A percentile compares a stretch with the other conserved stretches of the same genome.
These are phyloP conservation scores for Panthera leo DNA, from an alignment of 2,113 vertebrate species.

Conservation along the genomic window DNA sequence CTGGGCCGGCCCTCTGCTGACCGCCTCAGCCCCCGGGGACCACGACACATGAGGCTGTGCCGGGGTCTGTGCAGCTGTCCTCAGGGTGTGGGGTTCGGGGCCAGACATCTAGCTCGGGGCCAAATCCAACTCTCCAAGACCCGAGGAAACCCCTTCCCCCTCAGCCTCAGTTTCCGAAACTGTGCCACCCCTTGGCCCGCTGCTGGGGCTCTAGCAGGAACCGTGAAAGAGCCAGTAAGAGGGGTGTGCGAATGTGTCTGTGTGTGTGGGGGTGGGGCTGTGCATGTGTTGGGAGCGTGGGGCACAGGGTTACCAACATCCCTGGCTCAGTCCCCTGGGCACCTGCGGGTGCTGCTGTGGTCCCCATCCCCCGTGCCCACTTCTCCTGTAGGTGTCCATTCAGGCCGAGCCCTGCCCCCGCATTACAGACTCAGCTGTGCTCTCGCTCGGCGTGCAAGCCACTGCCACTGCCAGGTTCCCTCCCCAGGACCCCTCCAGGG, in stretches of 20 bases:
- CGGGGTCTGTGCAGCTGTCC: rapidly evolving
- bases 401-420: not conserved
- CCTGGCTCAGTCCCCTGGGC: no score
- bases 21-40: not conserved
- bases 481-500: not conserved
- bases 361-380: rapidly evolving
- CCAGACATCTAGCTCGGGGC: not conserved
- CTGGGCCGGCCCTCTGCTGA: not conserved
- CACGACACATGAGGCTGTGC: rapidly evolving
- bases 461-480: rapidly evolving
- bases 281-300: not conserved
- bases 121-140: not conserved
- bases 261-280: not conserved
- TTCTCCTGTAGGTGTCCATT: not conserved
- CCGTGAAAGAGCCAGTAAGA: no score
- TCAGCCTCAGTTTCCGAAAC: not conserved
- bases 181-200: not conserved
- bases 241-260: not conserved
- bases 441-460: rapidly evolving
- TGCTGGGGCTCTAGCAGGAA: not conserved
- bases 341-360: rapidly evolving
- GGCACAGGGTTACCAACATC: no score
- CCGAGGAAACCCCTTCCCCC: not conserved
- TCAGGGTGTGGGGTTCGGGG: not conserved
- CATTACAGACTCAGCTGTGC: rapidly evolving